phyloP scores from a whole-genome alignment of 1,140 invertebrate species.

The Procambarus clarkii region DNA sequence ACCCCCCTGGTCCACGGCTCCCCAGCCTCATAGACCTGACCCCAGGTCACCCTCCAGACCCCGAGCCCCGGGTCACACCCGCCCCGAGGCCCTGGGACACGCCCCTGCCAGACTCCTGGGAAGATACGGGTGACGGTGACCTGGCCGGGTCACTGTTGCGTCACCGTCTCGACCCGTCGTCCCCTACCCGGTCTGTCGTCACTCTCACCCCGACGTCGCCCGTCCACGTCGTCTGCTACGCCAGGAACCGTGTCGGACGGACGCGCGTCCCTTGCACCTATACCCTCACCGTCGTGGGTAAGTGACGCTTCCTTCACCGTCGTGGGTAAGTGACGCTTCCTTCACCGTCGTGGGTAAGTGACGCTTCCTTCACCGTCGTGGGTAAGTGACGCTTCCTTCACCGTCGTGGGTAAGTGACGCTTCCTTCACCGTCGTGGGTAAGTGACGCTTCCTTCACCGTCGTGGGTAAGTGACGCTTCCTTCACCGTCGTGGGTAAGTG shows the following conservation, averaged over 20 bases:
- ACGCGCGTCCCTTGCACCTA: slow-evolving; percentile 49
- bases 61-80: not conserved
- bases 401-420: too few relatives aligned
- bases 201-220: slow-evolving; percentile 9
- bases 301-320: not conserved
- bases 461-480: too few relatives aligned
- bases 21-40: slow-evolving; percentile 30
- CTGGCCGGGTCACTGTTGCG: not conserved
- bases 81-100: slow-evolving; percentile 16
- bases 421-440: too few relatives aligned
- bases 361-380: too few relatives aligned
- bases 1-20: not conserved
- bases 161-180: slow-evolving; percentile 27
- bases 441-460: too few relatives aligned
- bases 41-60: slow-evolving; percentile 3
- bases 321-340: too few relatives aligned
- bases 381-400: too few relatives aligned
- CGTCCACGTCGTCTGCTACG: slow-evolving; percentile 39
- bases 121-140: not conserved
- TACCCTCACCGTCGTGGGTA: slow-evolving; percentile 35
- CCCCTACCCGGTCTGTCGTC: slow-evolving; percentile 14
- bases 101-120: not conserved
- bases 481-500: too few relatives aligned
- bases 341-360: too few relatives aligned
- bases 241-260: slow-evolving; percentile 25